Percentiles rank a stretch among this genome's conserved stretches.
phyloP scores from a whole-genome alignment of 2,797 vertebrate genomes.

The Acropternis orthonyx region DNA sequence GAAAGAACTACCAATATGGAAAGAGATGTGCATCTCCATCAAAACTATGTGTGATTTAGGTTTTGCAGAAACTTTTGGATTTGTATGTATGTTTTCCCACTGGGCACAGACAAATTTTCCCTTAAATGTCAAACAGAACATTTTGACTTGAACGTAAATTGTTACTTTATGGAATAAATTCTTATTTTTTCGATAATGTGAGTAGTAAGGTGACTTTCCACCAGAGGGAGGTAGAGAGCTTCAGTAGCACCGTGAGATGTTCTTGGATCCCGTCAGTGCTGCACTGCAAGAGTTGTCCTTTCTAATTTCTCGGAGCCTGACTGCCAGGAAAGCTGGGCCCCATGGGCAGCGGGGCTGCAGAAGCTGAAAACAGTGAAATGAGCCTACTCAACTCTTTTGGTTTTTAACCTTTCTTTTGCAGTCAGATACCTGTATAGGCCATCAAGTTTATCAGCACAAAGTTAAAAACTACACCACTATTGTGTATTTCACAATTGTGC shows the following conservation, averaged over 20 bases:
- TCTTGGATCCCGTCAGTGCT: neutral
- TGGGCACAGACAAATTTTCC: neutral
- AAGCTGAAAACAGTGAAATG: neutral
- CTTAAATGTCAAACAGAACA: neutral
- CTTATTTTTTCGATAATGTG: accelerated
- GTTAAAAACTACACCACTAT: neutral
- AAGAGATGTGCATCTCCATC: neutral
- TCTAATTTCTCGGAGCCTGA: neutral
- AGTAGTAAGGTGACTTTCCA: slow-evolving; percentile 10
- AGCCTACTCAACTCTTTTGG: neutral
- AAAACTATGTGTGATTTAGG: neutral
- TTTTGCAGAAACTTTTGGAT: neutral
- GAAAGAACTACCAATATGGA: neutral
- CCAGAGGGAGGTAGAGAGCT: slow-evolving; percentile 56
- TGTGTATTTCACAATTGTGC: neutral
- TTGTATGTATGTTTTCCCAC: neutral
- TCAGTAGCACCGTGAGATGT: neutral
- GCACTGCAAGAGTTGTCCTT: neutral
- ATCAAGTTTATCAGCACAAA: neutral
- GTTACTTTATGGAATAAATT: neutral
- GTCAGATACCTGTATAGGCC: neutral
- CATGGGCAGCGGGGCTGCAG: neutral
- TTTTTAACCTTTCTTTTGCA: neutral
- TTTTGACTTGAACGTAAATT: neutral
- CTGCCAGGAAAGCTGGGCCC: neutral